Percentiles rank a stretch among this genome's conserved stretches.
Evolutionary conservation across 2,113 vertebrate species (phyloP).

Genomic region (Muscicapa adusta): DNA sequence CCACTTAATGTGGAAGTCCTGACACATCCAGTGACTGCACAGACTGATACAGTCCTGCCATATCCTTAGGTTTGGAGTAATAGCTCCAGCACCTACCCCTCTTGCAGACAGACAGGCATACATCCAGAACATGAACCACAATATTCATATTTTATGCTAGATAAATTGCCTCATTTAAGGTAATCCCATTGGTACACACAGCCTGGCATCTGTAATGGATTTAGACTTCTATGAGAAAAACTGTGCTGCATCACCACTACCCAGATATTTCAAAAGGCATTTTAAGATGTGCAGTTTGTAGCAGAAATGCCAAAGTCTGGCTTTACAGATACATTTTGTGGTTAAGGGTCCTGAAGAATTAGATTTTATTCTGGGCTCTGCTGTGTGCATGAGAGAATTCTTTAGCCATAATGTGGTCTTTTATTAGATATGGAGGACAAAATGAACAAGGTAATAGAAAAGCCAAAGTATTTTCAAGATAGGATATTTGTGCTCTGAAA

Average conservation of each 20-base stretch:
- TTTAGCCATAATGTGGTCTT: background rate
- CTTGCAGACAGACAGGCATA: background rate
- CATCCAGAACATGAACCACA: background rate
- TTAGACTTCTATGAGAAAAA: background rate
- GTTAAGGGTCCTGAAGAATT: background rate
- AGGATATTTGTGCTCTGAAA: background rate
- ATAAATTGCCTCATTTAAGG: background rate
- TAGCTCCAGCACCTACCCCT: background rate
- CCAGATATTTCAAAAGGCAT: background rate
- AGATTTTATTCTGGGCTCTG: background rate
- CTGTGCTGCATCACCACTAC: accelerated
- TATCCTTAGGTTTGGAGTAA: background rate
- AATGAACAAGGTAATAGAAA: background rate
- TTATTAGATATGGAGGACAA: background rate
- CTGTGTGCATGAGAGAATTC: background rate
- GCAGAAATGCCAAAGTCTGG: background rate
- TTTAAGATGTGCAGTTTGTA: background rate
- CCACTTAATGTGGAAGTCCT: background rate
- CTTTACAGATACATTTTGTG: background rate
- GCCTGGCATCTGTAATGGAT: background rate
- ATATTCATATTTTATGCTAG: background rate
- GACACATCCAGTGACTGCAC: accelerated
- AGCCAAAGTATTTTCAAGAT: background rate
- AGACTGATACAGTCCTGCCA: background rate
- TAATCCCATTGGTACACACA: background rate